Evolutionary conservation across 2,113 vertebrate genomes (phyloP).

Genomic region (Girardinichthys multiradiatus): DNA sequence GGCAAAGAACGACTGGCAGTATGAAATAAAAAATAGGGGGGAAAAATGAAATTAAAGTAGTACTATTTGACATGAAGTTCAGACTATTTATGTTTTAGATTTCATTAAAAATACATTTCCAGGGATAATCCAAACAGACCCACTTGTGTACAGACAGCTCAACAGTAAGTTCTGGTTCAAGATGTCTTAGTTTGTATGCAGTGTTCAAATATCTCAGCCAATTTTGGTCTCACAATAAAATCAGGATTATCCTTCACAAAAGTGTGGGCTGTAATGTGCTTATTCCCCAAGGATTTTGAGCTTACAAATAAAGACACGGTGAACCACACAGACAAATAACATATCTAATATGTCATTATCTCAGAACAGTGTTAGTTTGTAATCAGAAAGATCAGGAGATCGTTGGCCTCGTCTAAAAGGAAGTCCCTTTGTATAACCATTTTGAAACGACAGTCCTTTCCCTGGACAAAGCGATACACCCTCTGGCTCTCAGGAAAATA

Average conservation of each 20-base stretch:
- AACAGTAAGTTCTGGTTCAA: conserved; percentile 4
- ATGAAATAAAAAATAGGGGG: conserved; percentile 36
- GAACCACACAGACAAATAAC: conserved; percentile 2
- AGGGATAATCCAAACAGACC: conserved; percentile 21
- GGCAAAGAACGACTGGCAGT: conserved; percentile 37
- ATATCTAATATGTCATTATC: conserved; percentile 71
- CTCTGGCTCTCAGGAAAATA: conserved; percentile 87
- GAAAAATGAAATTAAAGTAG: conserved; percentile 38
- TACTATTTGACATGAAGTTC: conserved; percentile 31
- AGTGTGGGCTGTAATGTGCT: not conserved
- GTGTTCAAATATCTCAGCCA: conserved; percentile 3
- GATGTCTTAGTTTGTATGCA: conserved; percentile 13
- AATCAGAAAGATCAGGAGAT: conserved; percentile 89
- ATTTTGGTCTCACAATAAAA: conserved; percentile 23
- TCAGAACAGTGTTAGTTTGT: conserved; percentile 95
- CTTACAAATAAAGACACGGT: conserved; percentile 12
- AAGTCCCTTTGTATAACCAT: conserved; percentile 94
- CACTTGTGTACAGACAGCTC: not conserved
- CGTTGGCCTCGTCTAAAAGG: conserved; percentile 90
- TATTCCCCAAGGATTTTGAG: conserved; percentile 10
- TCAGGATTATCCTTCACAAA: conserved; percentile 27
- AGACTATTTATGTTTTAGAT: conserved; percentile 22
- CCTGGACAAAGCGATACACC: conserved; percentile 91
- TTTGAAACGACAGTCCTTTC: conserved; percentile 96
- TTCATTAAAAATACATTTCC: conserved; percentile 9